phyloP scores from a whole-genome alignment of 2,888 invertebrate genomes.

The Aromia moschata region DNA sequence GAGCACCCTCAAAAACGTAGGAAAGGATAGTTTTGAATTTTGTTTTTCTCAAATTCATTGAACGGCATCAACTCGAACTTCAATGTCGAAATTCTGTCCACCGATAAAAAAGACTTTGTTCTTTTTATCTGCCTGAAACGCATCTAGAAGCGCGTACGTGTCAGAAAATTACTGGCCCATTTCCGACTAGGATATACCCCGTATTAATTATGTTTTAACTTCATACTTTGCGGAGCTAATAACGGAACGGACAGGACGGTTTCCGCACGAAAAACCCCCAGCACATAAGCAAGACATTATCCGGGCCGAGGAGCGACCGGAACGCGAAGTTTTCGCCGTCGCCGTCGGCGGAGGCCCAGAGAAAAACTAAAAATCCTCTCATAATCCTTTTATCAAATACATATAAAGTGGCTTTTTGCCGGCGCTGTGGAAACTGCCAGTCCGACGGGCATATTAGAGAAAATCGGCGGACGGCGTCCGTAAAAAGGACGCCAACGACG shows the following conservation, averaged over 20 bases:
- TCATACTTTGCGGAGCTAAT: conserved; percentile 5
- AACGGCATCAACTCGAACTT: too few relatives aligned
- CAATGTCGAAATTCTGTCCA: too few relatives aligned
- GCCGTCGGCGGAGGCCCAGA: conserved; percentile 30
- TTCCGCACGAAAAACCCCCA: conserved; percentile 3
- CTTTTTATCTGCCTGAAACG: too few relatives aligned
- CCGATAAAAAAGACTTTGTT: too few relatives aligned
- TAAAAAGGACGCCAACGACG: conserved; percentile 28
- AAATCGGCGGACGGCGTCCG: conserved; percentile 20
- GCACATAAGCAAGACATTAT: conserved; percentile 33
- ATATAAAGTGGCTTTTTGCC: conserved; percentile 47
- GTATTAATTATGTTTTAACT: conserved; percentile 19
- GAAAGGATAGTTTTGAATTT: too few relatives aligned
- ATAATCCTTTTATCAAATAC: conserved; percentile 49
- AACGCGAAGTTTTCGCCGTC: conserved; percentile 36
- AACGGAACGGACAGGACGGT: background rate
- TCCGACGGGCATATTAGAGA: conserved; percentile 26
- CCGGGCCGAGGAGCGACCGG: conserved; percentile 30
- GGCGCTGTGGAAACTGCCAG: conserved; percentile 32
- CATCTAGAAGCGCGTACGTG: too few relatives aligned
- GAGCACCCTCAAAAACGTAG: too few relatives aligned
- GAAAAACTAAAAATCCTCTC: conserved; percentile 40
- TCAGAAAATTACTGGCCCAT: too few relatives aligned
- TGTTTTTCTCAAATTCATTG: too few relatives aligned
- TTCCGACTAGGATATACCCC: too few relatives aligned